Evolutionary conservation across 2,888 invertebrate genomes (phyloP).

Genomic region (Euplexia lucipara): DNA sequence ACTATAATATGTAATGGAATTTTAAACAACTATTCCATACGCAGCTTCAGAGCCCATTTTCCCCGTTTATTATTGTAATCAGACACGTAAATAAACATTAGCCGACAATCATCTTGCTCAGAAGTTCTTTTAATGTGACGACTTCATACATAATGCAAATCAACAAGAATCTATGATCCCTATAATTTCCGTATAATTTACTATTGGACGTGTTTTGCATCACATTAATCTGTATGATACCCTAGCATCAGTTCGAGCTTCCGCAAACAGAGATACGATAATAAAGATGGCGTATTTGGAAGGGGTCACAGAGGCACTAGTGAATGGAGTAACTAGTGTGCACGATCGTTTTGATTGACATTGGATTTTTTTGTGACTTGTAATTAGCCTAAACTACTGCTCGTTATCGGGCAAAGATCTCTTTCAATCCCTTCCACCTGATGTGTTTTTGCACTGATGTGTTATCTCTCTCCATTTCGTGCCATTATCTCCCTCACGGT

Average conservation of each 20-base stretch:
- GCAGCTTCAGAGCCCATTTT: not conserved
- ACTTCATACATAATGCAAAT: conserved; percentile 70
- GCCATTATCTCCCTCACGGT: no score
- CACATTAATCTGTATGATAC: conserved; percentile 51
- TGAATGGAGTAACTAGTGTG: conserved; percentile 5
- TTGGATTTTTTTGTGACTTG: no score
- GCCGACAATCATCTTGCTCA: conserved; percentile 27
- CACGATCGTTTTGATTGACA: no score
- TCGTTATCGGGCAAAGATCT: no score
- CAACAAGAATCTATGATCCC: conserved; percentile 65
- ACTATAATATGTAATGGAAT: no score
- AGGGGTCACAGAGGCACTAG: not conserved
- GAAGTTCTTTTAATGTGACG: conserved; percentile 67
- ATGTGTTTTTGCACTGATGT: no score
- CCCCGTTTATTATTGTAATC: conserved; percentile 10
- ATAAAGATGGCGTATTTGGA: conserved; percentile 34
- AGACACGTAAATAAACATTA: conserved; percentile 28
- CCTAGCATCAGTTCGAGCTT: conserved; percentile 48
- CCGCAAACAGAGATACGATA: conserved; percentile 50
- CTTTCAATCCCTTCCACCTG: no score
- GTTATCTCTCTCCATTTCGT: no score
- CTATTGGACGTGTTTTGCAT: conserved; percentile 52
- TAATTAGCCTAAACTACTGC: no score
- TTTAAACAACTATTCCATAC: not conserved
- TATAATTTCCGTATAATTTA: conserved; percentile 67